A percentile compares a stretch with the other conserved stretches of the same genome.
These are phyloP conservation scores for Holcopasites calliopsidis DNA, from an alignment of 1,140 invertebrate genomes.

Conservation along the genomic window DNA sequence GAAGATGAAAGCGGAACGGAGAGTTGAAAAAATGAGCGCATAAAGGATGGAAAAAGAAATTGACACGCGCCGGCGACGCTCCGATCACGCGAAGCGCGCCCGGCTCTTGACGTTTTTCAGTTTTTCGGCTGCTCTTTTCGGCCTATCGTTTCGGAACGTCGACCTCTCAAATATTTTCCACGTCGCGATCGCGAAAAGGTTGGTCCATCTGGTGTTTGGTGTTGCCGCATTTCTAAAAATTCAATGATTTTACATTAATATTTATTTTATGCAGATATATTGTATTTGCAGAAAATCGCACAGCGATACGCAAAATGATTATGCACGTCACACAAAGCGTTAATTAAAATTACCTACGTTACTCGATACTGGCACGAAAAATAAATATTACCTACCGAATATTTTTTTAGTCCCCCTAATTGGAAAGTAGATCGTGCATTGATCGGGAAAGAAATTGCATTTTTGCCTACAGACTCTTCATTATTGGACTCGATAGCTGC, in stretches of 20 bases:
- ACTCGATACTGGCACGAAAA: no score
- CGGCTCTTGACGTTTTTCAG: conserved; percentile 10
- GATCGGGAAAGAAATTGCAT: conserved; percentile 25
- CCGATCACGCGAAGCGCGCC: neutral
- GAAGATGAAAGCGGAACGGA: conserved; percentile 8
- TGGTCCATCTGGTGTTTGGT: neutral
- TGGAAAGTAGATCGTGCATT: neutral
- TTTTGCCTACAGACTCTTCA: conserved; percentile 9
- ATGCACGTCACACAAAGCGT: no score
- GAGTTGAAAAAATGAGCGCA: neutral
- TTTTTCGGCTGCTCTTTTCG: neutral
- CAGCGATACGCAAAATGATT: no score
- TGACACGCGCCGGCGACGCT: neutral
- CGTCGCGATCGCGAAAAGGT: neutral
- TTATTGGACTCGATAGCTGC: neutral
- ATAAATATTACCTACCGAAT: conserved; percentile 35
- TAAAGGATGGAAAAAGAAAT: conserved; percentile 9
- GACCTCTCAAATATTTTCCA: neutral
- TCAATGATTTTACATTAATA: neutral
- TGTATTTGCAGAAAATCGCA: no score
- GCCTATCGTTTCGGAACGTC: neutral
- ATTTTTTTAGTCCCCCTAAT: no score
- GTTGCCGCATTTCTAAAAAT: neutral
- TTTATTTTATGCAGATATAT: no score
- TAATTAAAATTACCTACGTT: no score